These are phyloP conservation scores for Cancer borealis DNA, from an alignment of 2,888 invertebrate genomes.

Conservation along the genomic window DNA sequence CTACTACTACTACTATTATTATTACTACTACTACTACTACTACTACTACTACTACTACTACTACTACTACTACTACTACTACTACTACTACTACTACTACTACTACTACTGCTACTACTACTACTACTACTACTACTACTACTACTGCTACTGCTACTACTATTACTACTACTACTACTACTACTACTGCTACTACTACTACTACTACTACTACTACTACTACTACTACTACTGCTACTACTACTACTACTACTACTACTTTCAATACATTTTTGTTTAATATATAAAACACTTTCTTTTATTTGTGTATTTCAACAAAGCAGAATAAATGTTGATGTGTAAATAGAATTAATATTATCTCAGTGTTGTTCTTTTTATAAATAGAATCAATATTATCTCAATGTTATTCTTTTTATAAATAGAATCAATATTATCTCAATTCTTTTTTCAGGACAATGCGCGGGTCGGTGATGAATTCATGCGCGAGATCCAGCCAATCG, in stretches of 20 bases:
- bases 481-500: conserved; percentile 93
- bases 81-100: too few relatives aligned
- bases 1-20: not conserved
- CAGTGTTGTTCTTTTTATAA: not conserved
- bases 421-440: not conserved
- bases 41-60: too few relatives aligned
- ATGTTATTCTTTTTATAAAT: conserved; percentile 7
- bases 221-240: not conserved
- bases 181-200: too few relatives aligned
- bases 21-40: not conserved
- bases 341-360: not conserved
- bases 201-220: not conserved
- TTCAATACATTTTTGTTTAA: not conserved
- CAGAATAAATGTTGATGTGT: too few relatives aligned
- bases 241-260: not conserved
- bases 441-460: conserved; percentile 84
- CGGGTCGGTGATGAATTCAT: conserved; percentile 94
- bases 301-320: too few relatives aligned
- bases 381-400: not conserved
- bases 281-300: not conserved
- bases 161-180: not conserved
- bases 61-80: not conserved
- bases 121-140: too few relatives aligned
- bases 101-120: not conserved
- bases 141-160: not conserved